Evolutionary conservation across 2,797 vertebrate species (phyloP), one percentile per base, ranked within the genome.

Genomic region (Macrochelys suwanniensis): DNA sequence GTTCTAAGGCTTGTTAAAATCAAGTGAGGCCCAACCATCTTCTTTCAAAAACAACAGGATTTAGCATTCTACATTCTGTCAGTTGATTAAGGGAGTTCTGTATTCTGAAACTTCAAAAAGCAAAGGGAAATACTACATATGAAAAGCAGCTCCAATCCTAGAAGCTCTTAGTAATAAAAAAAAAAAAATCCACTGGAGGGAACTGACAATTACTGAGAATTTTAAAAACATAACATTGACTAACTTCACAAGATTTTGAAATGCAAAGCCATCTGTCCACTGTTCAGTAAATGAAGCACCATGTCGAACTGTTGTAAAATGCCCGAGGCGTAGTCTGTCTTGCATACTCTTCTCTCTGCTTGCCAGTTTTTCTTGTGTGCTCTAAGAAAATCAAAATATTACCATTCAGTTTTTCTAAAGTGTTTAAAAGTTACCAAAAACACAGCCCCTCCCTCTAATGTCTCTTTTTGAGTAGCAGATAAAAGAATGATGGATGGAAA

Each of bases 291-390:
- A 99, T 17, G 99, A 99, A 97, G 99, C 99, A 94, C 99, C 99
- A 76, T 99, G 99, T 98, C 99, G 99, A 97, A 99, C 99, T 95
- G 99, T 99, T 97, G 99, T 99, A 98, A 99, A 99, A 98, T 99
- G 99, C 95, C 99, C 99, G 96, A 99, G 98, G 95, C 99, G 99
- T 97, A 99, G 98, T 97, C 99, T 98, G 92, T 99, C 99, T 98
- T 99, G 99, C 99, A 99, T 99, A 98, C 99, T 99, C 98, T 99
- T 99, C 98, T 99, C 99, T 96, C 99, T 98, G 98, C 99, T 99
- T 85, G 99, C 98, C 97, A 99, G 98, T 97, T 99, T 99, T 98
- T 99, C 99, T 98, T 98, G 98, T 26, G 98, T 98, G 96, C 98
- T 98, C 98, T 98, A 97, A 85, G 59, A 65, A 93, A 92, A 59